A percentile compares a stretch with the other conserved stretches of the same genome.
phyloP scores from a whole-genome alignment of 2,797 vertebrate genomes.

The Sebastes melanostomus region DNA sequence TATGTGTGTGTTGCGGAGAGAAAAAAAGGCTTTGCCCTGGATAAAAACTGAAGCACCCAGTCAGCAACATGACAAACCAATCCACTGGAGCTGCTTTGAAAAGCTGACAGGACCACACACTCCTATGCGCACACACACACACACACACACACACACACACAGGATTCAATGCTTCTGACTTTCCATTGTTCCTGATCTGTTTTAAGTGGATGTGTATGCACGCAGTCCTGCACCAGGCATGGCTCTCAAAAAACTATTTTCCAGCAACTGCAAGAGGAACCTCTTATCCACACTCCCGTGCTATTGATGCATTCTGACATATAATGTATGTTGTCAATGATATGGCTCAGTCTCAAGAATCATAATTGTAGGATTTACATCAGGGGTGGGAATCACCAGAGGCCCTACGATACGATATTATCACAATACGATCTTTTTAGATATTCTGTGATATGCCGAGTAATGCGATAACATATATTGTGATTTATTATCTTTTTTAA shows the following conservation, averaged over 20 bases:
- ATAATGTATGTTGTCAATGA: neutral
- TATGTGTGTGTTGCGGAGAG: conserved; percentile 34
- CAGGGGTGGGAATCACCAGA: no score
- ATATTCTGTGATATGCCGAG: no score
- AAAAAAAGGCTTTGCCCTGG: conserved; percentile 56
- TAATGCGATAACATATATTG: no score
- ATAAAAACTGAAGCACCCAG: conserved; percentile 73
- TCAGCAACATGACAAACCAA: conserved; percentile 78
- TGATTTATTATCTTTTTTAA: no score
- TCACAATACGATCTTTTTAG: no score
- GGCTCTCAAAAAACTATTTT: neutral
- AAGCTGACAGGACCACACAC: conserved; percentile 54
- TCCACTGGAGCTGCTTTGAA: conserved; percentile 59
- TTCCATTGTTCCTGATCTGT: conserved; percentile 38
- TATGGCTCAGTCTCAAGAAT: neutral
- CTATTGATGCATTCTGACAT: neutral
- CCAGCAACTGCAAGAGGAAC: neutral
- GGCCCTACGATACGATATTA: no score
- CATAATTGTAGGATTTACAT: neutral
- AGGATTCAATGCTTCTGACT: conserved; percentile 12
- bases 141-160: conserved; percentile 8
- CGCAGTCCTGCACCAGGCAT: neutral
- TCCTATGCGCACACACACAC: no score
- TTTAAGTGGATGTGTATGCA: conserved; percentile 6
- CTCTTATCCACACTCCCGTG: neutral